Conservation (phyloP, 2,888 invertebrate genomes). For the Drosophila borealis region DNA sequence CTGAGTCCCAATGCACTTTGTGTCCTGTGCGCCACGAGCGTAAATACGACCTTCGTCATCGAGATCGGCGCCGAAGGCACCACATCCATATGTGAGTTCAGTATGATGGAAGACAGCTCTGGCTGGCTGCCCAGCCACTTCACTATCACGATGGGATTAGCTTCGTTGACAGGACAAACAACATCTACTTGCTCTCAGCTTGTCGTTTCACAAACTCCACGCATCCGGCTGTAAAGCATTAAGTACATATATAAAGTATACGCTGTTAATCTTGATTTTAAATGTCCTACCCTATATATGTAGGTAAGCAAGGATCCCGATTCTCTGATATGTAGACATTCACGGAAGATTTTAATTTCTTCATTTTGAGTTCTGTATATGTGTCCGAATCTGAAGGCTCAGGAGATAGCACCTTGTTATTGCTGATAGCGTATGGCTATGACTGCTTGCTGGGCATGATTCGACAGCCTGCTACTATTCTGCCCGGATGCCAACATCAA, state of each 20-base stretch:
- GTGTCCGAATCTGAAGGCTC: too few relatives aligned
- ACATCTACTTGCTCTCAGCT: constrained; percentile 88
- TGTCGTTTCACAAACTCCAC: constrained; percentile 90
- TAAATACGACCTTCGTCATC: constrained; percentile 93
- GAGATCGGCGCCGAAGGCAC: constrained; percentile 96
- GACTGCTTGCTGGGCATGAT: constrained; percentile 16
- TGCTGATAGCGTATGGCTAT: constrained; percentile 2
- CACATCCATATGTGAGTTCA: constrained; percentile 98
- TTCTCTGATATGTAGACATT: constrained; percentile 90
- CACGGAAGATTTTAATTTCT: constrained; percentile 91
- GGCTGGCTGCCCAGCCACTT: constrained; percentile 92
- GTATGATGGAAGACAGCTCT: constrained; percentile 89
- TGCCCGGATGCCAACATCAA: not conserved
- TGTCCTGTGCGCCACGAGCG: constrained; percentile 91
- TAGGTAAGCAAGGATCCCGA: constrained; percentile 1
- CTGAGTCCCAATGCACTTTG: constrained; percentile 93
- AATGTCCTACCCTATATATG: not conserved
- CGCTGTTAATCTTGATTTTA: not conserved
- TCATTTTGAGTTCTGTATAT: constrained; percentile 77
- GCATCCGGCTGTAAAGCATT: constrained; percentile 83
- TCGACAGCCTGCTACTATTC: not conserved
- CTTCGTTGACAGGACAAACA: constrained; percentile 86
- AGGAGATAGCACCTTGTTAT: not conserved
- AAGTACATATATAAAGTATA: not conserved
- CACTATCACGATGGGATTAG: constrained; percentile 92